phyloP scores from a whole-genome alignment of 2,113 vertebrate genomes.

The Telmatochromis bifrenatus region DNA sequence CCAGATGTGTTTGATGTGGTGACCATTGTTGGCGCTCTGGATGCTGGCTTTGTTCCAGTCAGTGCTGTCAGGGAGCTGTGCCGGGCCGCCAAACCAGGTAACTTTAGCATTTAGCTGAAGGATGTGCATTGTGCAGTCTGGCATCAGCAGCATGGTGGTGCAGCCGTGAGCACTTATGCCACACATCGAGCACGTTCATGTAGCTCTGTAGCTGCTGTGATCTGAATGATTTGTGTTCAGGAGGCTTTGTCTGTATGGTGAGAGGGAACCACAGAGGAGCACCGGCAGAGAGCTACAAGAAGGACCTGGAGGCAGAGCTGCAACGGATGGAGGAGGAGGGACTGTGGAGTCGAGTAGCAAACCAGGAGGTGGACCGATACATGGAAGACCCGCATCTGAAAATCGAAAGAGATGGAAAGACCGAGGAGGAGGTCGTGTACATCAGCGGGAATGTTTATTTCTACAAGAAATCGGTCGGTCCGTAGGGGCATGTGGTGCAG shows the following conservation, averaged over 20 bases:
- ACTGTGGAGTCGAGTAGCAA: neutral
- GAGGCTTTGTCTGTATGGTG: neutral
- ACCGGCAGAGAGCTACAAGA: neutral
- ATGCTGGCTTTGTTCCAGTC: neutral
- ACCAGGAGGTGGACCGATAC: neutral
- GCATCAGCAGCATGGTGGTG: neutral
- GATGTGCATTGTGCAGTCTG: neutral
- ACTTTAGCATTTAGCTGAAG: neutral
- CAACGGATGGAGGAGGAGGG: neutral
- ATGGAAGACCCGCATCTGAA: neutral
- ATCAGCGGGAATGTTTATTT: neutral
- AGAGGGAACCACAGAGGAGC: neutral
- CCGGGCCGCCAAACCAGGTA: neutral
- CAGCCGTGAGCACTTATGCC: neutral
- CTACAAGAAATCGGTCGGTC: neutral
- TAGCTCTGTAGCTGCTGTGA: neutral
- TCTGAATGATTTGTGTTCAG: neutral
- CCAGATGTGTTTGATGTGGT: neutral
- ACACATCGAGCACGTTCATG: accelerated
- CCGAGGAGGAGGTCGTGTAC: neutral
- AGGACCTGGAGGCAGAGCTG: neutral
- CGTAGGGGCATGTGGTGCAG: neutral
- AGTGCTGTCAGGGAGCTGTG: neutral
- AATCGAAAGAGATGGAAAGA: neutral
- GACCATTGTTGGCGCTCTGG: neutral